Conservation (phyloP, 1,140 invertebrate species). For the Drosophila truncata region DNA sequence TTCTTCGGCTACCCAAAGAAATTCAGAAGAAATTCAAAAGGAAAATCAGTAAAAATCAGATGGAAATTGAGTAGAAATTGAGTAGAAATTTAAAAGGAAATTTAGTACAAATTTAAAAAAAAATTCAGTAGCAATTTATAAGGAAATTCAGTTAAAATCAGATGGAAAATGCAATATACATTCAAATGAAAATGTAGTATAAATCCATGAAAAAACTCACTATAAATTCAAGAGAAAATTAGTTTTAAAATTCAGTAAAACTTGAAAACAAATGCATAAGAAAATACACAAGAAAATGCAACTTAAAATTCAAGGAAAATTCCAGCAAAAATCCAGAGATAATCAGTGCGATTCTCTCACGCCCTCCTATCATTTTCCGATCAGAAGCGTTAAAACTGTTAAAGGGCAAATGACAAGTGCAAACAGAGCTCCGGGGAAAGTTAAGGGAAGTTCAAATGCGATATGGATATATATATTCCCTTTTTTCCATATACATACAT, state of each 20-base stretch:
- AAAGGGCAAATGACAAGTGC: constrained; percentile 63
- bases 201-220: too few species aligned
- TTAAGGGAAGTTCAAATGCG: constrained; percentile 28
- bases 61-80: not conserved
- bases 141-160: too few species aligned
- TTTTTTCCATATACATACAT: not conserved
- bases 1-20: too few species aligned
- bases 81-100: not conserved
- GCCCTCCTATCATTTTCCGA: constrained; percentile 55
- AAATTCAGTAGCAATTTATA: too few species aligned
- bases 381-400: constrained; percentile 42
- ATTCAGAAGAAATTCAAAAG: not conserved
- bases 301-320: not conserved
- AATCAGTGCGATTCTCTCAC: constrained; percentile 18
- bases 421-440: constrained; percentile 48
- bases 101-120: too few species aligned
- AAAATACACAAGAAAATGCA: not conserved
- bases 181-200: too few species aligned
- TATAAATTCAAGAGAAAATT: not conserved
- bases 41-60: too few species aligned
- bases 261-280: not conserved
- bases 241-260: not conserved
- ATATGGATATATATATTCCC: constrained; percentile 37
- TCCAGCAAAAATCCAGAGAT: constrained; percentile 1
- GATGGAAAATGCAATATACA: too few species aligned